Evolutionary conservation across 2,797 vertebrate species (phyloP), one percentile per base, ranked within the genome.

Genomic region (Calcarius lapponicus): DNA sequence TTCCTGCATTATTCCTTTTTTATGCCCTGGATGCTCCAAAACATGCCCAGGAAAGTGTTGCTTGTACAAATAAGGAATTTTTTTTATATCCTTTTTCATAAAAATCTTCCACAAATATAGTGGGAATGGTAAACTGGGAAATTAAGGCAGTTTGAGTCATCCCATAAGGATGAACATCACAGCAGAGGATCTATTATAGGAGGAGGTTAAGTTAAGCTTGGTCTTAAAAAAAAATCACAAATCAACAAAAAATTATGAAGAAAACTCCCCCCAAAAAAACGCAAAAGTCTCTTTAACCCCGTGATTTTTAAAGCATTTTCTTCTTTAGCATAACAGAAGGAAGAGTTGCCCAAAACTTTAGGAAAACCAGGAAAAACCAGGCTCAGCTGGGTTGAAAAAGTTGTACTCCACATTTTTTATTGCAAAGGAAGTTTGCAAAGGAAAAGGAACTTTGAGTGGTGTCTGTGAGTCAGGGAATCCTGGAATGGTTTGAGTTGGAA

Each of bases 351-450:
- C 58, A 83, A 65, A 64, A 20, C 13, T n/a, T 48, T 3, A 25
- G 34, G 24, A 56, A 83, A 83, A 64, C 1, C 18, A 14, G 57
- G 57, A 36, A 53, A 53, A 61, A 26, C 2, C 11, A 11, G 32
- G 45, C 2, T 36, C 7, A 17, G 20, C 6, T 17, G 43, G 17
- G 36, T 4, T 58, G 34, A 6, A 62, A 70, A 58, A 28, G 4
- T 4, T 1, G 0, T 1, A 15, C 24, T 51, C 17, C 14, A 4
- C 6, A 2, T 2, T 25, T 32, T 21, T 54, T 17, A 16, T 36
- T 1, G 18, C 7, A 58, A 47, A 26, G 61, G 32, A 42, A 81
- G 38, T 40, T 36, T 1, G 18, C 8, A 58, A 47, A 26, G 61
- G 32, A 42, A 81, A 45, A 38, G 36, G 26, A 54, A n/a, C 13